Evolutionary conservation across 2,888 invertebrate species (phyloP), one percentile per base, ranked within the genome.

Genomic region (Sicus ferrugineus): DNA sequence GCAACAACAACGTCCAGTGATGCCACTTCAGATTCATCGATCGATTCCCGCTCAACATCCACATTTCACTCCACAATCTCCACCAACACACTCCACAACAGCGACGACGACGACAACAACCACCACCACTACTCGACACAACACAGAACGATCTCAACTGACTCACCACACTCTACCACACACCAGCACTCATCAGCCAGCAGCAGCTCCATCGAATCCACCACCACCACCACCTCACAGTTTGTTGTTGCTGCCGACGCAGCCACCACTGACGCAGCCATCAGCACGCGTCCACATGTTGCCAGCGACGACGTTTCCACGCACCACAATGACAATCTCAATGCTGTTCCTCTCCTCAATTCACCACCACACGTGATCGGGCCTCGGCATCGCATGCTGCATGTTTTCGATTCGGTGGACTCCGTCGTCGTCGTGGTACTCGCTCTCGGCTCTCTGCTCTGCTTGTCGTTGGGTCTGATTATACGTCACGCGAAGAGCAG

Each of bases 401-500:
- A 52, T 9, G 28, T 54, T 54, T 73, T 75, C 11, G 56, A 72
- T 67, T 73, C 70, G 66, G 72, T 74, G 65, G 74, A 72, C 23
- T 73, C 73, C 56, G 71, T 75, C 31, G 66, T 75, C 34, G 65
- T 72, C 46, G 68, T 73, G 38, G 74, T 42, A 34, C 69, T 76
- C 3, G 72, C 70, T 6, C 66, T 69, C 52, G 74, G 73, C 14
- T 70, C 72, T 58, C 48, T 75, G 16, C 66, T 74, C 21, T 72
- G 69, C 50, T 74, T 72, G n/a, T 69, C 70, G 30, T 70, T 76
- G 64, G 71, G 66, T n/a, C 28, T 74, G 42, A 69, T 73, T 46
- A 71, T 73, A 67, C 73, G 73, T 48, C 67, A 72, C 52, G 68
- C 70, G 2, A 75, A 76, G 30, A 75, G 75, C 56, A 72, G 70